These are phyloP conservation scores for Gallinago solitaria DNA, from an alignment of 2,797 vertebrate genomes.

Conservation along the genomic window DNA sequence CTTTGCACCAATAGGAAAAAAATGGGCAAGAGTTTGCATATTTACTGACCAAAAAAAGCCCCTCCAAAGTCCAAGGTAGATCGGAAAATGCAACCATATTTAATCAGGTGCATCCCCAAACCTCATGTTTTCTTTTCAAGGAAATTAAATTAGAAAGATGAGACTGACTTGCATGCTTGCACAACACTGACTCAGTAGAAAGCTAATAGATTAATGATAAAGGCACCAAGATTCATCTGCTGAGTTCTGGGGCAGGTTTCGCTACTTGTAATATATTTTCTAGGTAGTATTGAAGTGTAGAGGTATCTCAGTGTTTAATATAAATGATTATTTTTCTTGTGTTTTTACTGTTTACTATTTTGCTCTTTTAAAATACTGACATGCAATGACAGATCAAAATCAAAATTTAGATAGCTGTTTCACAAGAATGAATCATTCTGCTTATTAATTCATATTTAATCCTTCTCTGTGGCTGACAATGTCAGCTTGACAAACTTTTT, in stretches of 20 bases:
- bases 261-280: not conserved
- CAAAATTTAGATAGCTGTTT: not conserved
- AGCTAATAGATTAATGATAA: not conserved
- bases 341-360: not conserved
- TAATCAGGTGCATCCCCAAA: not conserved
- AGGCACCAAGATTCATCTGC: not conserved
- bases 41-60: not conserved
- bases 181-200: not conserved
- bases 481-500: not conserved
- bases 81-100: not conserved
- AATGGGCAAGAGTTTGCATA: not conserved
- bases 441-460: not conserved
- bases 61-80: not conserved
- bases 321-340: not conserved
- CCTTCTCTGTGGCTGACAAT: not conserved
- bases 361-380: not conserved
- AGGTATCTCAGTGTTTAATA: not conserved
- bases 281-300: not conserved
- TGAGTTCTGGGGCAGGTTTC: not conserved
- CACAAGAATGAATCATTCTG: not conserved
- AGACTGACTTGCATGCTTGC: not conserved
- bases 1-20: not conserved
- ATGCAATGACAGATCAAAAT: not conserved
- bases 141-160: not conserved
- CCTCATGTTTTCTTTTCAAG: not conserved